Base-by-base conservation (phyloP, 2,888 invertebrate species). In the Brachypalpus laphriformis region DNA sequence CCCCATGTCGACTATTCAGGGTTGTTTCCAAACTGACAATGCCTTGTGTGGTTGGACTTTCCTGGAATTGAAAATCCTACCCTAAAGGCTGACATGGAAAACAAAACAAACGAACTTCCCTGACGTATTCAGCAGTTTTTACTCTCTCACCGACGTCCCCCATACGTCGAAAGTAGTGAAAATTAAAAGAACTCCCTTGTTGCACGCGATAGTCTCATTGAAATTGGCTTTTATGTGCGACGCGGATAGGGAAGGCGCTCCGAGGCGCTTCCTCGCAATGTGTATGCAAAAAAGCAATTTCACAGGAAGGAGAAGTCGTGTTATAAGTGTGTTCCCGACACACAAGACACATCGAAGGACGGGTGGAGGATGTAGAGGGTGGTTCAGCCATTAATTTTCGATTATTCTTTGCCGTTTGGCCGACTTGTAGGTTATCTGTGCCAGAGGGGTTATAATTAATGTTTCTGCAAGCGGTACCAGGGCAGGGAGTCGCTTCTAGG, bases 341-440 rank as follows among this genome's bases (percentile, higher is more conserved):
- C 51, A 51, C 59, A 34, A 57, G 3, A 20, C 45, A 37, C 31
- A 49, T 34, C 20, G 28, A 34, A 3, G 1, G 7, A 11, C 14
- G 8, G 8, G 22, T 3, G 14, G 14, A 0, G 25, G 25, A 14
- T 22, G 8, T 3, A 3, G 28, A 9, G 16, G 54, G 54, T 1
- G 54, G 45, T 61, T 72, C 61, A 72, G 40, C 68, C 82, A 83
- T 83, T 83, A 74, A 80, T 83, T 83, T 80, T 75, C 83, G 78
- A 83, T 83, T 83, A 83, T 83, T 74, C 54, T 65, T 76, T 65
- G 42, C 49, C 68, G 42, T 54, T 70, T 22, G 54, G 18, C 11
- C 18, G 61, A 51, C 25, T 63, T 61, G 31, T 22, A 75, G 82
- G 45, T 68, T 68, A 75, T 74, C 72, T 57, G 34, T 61, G 68